phyloP scores from a whole-genome alignment of 2,888 invertebrate genomes.

The Lepetodrilus schrolli region DNA sequence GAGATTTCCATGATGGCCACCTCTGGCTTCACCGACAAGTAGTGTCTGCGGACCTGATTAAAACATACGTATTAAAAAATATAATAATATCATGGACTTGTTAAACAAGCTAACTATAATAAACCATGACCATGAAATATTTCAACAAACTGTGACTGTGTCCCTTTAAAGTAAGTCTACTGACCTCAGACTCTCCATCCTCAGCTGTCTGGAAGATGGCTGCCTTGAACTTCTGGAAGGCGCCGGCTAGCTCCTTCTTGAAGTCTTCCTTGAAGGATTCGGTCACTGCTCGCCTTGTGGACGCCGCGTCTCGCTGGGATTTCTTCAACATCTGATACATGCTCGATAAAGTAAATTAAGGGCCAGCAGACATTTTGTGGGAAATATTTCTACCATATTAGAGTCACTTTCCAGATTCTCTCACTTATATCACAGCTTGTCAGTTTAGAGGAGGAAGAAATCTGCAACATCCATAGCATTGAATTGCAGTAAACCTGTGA shows the following conservation, averaged over 20 bases:
- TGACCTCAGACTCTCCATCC: constrained; percentile 47
- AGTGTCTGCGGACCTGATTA: constrained; percentile 60
- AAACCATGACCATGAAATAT: too few species aligned
- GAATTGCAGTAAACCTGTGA: too few species aligned
- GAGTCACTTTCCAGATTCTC: too few species aligned
- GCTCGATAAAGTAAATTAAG: background rate
- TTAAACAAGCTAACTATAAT: background rate
- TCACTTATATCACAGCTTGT: too few species aligned
- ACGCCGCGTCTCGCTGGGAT: constrained; percentile 65
- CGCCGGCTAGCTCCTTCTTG: constrained; percentile 52
- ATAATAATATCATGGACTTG: too few species aligned
- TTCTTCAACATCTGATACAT: constrained; percentile 68
- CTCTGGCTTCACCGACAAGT: constrained; percentile 57
- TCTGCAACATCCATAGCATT: too few species aligned
- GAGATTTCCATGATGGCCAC: constrained; percentile 60
- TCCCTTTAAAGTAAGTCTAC: too few species aligned
- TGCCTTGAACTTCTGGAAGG: constrained; percentile 59
- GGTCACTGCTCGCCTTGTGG: constrained; percentile 43
- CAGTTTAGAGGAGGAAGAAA: too few species aligned
- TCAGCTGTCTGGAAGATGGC: constrained; percentile 50
- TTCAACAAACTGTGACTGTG: too few species aligned
- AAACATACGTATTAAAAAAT: too few species aligned
- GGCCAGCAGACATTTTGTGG: too few species aligned
- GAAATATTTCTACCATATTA: too few species aligned
- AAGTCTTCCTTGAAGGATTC: constrained; percentile 52